phyloP scores from a whole-genome alignment of 2,888 invertebrate species.

The Germaria angustata region DNA sequence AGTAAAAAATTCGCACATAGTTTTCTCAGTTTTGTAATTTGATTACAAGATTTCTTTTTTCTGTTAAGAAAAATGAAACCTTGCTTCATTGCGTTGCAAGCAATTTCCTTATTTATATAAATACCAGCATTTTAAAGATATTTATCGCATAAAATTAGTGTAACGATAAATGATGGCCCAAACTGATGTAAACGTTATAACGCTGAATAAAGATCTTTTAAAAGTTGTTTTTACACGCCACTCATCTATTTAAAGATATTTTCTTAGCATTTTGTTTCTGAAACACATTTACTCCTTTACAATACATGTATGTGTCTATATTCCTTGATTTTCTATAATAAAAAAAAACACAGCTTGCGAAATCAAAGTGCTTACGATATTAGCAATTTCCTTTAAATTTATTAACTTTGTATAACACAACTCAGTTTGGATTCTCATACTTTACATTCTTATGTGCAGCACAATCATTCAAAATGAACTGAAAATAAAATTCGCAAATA shows the following conservation, averaged over 20 bases:
- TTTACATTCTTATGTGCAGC: neutral
- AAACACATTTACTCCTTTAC: too few species aligned
- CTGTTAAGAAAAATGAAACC: constrained; percentile 11
- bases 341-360: too few species aligned
- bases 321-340: too few species aligned
- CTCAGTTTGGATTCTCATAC: neutral
- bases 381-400: too few species aligned
- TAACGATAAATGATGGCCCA: neutral
- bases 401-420: too few species aligned
- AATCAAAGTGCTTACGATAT: too few species aligned
- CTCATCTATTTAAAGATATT: too few species aligned
- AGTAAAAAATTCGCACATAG: neutral
- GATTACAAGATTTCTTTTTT: neutral
- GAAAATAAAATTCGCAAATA: neutral
- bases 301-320: too few species aligned
- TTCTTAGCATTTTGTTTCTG: too few species aligned
- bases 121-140: constrained; percentile 60
- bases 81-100: constrained; percentile 30
- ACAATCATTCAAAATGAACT: neutral
- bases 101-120: constrained; percentile 67
- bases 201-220: too few species aligned
- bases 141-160: constrained; percentile 20
- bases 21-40: constrained; percentile 18
- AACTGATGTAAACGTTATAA: too few species aligned
- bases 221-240: too few species aligned